These are phyloP conservation scores for Drosophila takahashii DNA, from an alignment of 1,140 invertebrate species.

Conservation along the genomic window DNA sequence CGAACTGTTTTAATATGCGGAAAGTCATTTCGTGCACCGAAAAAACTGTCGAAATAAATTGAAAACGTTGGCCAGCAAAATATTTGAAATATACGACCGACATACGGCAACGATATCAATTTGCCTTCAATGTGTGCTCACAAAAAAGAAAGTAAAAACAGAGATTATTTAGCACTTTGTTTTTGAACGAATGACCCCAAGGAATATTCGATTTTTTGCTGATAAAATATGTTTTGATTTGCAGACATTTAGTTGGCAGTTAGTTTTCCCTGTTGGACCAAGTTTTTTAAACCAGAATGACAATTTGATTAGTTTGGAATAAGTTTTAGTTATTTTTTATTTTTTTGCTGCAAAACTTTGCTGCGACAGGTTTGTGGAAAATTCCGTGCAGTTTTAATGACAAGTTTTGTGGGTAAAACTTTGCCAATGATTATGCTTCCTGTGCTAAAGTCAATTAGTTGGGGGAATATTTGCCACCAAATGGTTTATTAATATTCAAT, in stretches of 20 bases:
- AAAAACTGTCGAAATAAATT: conserved; percentile 25
- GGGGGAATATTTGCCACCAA: neutral
- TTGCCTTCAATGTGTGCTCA: conserved; percentile 14
- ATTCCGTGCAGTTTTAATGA: conserved; percentile 21
- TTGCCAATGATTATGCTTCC: neutral
- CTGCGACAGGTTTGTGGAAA: conserved; percentile 14
- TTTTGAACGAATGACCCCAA: conserved; percentile 13
- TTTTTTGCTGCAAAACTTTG: conserved; percentile 30
- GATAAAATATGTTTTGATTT: conserved; percentile 54
- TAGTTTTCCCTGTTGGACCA: conserved; percentile 18
- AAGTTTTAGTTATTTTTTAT: conserved; percentile 21
- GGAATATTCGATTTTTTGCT: conserved; percentile 16
- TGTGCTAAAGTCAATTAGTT: neutral
- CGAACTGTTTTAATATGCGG: conserved; percentile 23
- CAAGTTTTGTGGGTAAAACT: conserved; percentile 9
- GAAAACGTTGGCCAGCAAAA: conserved; percentile 15
- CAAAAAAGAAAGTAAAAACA: conserved; percentile 29
- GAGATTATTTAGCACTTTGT: conserved; percentile 39
- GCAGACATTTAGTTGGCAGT: conserved; percentile 31
- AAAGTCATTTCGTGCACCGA: conserved; percentile 20
- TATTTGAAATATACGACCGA: neutral
- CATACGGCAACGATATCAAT: conserved; percentile 45
- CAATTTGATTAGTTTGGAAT: conserved; percentile 62
- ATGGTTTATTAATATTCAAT: neutral
- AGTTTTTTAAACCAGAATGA: conserved; percentile 34